Evolutionary conservation across 2,113 vertebrate species (phyloP).

Genomic region (Piprites chloris): DNA sequence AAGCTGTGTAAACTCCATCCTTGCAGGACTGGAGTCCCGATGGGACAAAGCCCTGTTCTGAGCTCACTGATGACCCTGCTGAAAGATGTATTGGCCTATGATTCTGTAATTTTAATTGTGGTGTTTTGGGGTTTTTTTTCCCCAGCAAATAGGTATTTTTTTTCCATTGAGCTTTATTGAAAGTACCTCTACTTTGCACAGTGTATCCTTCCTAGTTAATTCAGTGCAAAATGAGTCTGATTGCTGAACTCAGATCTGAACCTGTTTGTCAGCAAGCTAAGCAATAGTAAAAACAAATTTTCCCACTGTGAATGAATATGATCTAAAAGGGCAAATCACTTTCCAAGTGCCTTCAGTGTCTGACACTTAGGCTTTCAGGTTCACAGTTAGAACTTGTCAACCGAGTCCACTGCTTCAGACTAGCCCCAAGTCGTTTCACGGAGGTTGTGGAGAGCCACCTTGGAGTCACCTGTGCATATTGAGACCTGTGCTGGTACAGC

Average conservation of each 20-base stretch:
- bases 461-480: neutral
- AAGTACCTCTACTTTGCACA: neutral
- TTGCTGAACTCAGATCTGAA: neutral
- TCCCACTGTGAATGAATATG: neutral
- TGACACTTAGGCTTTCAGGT: neutral
- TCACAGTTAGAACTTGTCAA: neutral
- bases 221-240: neutral
- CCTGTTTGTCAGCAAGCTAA: neutral
- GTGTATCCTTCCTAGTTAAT: neutral
- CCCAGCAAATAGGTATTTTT: neutral
- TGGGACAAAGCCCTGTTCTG: neutral
- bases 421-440: neutral
- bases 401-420: fast-evolving
- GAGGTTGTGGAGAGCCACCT: neutral
- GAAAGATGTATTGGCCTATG: neutral
- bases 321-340: neutral
- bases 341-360: neutral
- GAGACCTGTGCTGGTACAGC: neutral
- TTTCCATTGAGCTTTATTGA: neutral
- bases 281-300: neutral
- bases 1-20: neutral
- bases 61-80: neutral
- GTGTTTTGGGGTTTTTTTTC: too few relatives aligned
- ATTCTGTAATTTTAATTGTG: neutral
- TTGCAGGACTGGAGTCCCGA: neutral